phyloP scores from a whole-genome alignment of 2,888 invertebrate genomes.

The Noctua pronuba region DNA sequence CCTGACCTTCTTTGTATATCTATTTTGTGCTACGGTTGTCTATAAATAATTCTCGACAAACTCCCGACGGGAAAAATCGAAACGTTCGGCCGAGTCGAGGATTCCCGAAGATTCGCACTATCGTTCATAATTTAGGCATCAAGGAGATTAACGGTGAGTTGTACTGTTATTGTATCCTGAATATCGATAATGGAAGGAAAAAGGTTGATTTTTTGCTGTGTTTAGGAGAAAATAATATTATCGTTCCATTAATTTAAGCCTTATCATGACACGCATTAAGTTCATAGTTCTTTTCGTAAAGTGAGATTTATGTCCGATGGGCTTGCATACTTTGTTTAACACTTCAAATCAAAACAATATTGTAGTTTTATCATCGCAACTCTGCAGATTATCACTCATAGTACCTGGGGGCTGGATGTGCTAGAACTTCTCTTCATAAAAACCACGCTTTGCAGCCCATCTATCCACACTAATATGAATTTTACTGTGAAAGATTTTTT shows the following conservation, averaged over 20 bases:
- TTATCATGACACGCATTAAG: neutral
- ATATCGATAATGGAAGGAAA: slow-evolving; percentile 19
- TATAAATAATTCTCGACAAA: slow-evolving; percentile 71
- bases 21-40: slow-evolving; percentile 26
- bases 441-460: neutral
- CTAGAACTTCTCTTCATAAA: neutral
- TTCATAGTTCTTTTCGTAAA: neutral
- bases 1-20: slow-evolving; percentile 10
- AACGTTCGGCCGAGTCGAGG: slow-evolving; percentile 56
- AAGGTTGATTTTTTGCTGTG: slow-evolving; percentile 7
- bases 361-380: neutral
- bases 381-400: neutral
- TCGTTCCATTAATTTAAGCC: neutral
- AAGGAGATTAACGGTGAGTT: slow-evolving; percentile 50
- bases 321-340: neutral
- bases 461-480: neutral
- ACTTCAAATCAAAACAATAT: neutral
- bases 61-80: slow-evolving; percentile 70
- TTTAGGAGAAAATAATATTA: neutral
- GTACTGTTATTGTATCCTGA: slow-evolving; percentile 31
- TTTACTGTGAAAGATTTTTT: neutral
- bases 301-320: neutral
- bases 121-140: slow-evolving; percentile 65
- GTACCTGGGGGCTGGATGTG: neutral
- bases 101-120: slow-evolving; percentile 58